These are phyloP conservation scores for Paradoxurus hermaphroditus DNA, from an alignment of 2,113 vertebrate species.

Conservation along the genomic window DNA sequence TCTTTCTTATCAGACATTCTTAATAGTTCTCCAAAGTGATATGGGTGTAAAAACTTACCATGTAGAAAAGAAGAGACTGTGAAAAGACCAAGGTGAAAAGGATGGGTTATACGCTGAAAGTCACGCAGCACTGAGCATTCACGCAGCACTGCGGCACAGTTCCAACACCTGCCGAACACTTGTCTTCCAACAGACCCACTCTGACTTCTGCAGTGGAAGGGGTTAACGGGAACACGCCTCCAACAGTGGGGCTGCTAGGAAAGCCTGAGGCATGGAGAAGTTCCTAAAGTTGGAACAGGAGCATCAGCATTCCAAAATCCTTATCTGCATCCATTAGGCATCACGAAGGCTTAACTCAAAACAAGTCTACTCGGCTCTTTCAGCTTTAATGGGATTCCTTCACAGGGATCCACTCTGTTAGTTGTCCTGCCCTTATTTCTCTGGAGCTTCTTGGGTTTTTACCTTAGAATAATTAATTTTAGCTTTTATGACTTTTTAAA, in stretches of 20 bases:
- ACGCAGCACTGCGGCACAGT: neutral
- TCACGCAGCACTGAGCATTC: neutral
- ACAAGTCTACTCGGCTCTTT: neutral
- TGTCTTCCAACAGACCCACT: neutral
- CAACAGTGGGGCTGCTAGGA: neutral
- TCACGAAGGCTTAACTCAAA: neutral
- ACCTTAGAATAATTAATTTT: neutral
- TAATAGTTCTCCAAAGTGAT: neutral
- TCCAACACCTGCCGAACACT: neutral
- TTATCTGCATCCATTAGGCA: neutral
- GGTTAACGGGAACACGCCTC: neutral
- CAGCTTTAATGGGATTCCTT: neutral
- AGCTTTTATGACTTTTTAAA: conserved; percentile 14
- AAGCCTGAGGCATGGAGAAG: neutral
- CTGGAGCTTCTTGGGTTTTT: neutral
- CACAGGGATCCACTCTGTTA: neutral
- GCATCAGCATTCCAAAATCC: neutral
- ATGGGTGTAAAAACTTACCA: neutral
- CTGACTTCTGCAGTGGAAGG: neutral
- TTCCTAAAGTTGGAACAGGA: neutral
- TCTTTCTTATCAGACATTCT: neutral
- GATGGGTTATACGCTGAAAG: neutral
- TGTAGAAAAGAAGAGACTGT: neutral
- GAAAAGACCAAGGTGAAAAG: neutral
- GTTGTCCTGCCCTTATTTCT: neutral